A percentile compares a stretch with the other conserved stretches of the same genome.
phyloP scores from a whole-genome alignment of 2,888 invertebrate genomes.

The Cheilosia scutellata region DNA sequence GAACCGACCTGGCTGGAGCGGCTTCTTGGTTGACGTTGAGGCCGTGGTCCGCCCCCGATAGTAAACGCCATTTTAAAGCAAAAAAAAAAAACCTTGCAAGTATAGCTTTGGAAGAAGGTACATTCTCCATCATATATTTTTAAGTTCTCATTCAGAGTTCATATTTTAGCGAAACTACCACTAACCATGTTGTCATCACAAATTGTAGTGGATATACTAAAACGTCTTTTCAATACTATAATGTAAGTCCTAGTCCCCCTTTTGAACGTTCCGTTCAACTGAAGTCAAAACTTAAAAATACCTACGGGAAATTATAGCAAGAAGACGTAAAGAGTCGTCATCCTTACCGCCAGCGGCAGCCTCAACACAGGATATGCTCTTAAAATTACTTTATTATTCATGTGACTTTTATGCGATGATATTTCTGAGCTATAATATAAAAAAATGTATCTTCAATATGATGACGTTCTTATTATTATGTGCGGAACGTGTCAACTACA shows the following conservation, averaged over 20 bases:
- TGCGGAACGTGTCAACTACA: conserved; percentile 74
- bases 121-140: no score
- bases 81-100: no score
- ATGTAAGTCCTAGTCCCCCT: background rate
- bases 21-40: no score
- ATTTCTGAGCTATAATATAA: conserved; percentile 69
- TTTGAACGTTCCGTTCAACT: conserved; percentile 7
- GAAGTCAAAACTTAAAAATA: conserved; percentile 12
- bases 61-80: no score
- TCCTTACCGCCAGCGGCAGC: background rate
- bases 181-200: background rate
- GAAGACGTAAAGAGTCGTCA: conserved; percentile 37
- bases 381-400: conserved; percentile 75
- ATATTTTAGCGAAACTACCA: no score
- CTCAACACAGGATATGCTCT: conserved; percentile 44
- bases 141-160: no score
- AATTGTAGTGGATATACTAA: background rate
- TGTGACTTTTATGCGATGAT: conserved; percentile 73
- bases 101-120: no score
- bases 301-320: conserved; percentile 35
- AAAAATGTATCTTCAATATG: conserved; percentile 73
- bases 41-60: no score
- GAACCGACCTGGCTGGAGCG: no score
- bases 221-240: background rate
- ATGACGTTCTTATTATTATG: conserved; percentile 75